phyloP scores from a whole-genome alignment of 2,113 vertebrate genomes.

The Corapipo altera region DNA sequence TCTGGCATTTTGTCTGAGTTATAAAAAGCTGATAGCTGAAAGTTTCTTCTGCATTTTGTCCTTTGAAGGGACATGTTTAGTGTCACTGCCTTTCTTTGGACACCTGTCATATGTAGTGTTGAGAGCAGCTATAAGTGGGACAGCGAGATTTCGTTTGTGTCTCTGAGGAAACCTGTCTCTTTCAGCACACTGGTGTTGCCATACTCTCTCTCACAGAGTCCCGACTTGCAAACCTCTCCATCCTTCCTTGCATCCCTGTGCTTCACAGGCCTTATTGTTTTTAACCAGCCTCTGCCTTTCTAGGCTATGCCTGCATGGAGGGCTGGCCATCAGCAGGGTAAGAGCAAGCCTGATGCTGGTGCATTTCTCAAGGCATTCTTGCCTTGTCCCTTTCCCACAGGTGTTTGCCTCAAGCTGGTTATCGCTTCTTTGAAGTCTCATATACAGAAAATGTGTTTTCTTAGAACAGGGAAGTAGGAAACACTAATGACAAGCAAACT shows the following conservation, averaged over 20 bases:
- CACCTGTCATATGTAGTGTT: not conserved
- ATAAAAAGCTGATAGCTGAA: not conserved
- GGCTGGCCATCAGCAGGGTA: not conserved
- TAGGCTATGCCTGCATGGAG: not conserved
- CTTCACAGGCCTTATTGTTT: not conserved
- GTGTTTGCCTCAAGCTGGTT: not conserved
- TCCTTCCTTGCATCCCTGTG: not conserved
- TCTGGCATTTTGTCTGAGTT: not conserved
- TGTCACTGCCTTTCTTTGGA: not conserved
- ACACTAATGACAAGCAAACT: not conserved
- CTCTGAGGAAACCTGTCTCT: not conserved
- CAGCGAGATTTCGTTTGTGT: not conserved
- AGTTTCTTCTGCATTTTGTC: not conserved
- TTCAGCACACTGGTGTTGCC: not conserved
- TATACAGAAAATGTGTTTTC: not conserved
- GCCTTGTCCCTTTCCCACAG: not conserved
- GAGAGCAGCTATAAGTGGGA: not conserved
- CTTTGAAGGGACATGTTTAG: not conserved
- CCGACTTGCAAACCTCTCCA: not conserved
- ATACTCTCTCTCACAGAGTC: not conserved
- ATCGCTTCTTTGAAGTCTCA: not conserved
- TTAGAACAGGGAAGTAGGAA: conserved; percentile 8
- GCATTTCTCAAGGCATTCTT: not conserved
- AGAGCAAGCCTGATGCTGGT: not conserved
- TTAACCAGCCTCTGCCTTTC: not conserved